Evolutionary conservation across 2,888 invertebrate genomes (phyloP).

Genomic region (Hirtodrosophila confusa): DNA sequence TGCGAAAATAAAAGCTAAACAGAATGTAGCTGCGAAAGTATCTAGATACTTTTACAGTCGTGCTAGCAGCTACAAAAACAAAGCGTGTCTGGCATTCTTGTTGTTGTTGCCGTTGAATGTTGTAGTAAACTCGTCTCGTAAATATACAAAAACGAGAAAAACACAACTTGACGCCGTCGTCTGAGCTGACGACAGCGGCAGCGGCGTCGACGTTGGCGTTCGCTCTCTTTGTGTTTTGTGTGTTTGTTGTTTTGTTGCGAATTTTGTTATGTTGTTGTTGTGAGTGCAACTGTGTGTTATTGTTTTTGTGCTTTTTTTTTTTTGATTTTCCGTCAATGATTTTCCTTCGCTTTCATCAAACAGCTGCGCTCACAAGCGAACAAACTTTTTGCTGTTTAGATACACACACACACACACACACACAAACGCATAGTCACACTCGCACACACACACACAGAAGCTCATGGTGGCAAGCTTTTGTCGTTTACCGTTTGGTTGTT

Average conservation of each 20-base stretch:
- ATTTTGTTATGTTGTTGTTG: constrained; percentile 33
- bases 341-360: constrained; percentile 78
- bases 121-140: constrained; percentile 62
- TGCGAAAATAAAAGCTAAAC: constrained; percentile 37
- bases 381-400: constrained; percentile 48
- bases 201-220: constrained; percentile 25
- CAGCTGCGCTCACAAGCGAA: constrained; percentile 70
- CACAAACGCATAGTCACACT: constrained; percentile 7
- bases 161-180: constrained; percentile 53
- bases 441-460: constrained; percentile 10
- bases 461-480: constrained; percentile 41
- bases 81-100: constrained; percentile 41
- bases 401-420: constrained; percentile 42
- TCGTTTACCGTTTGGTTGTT: constrained; percentile 63
- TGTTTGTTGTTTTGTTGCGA: constrained; percentile 37
- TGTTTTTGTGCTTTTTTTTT: constrained; percentile 16
- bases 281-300: constrained; percentile 35
- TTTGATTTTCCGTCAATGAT: constrained; percentile 63
- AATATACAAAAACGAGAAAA: constrained; percentile 53
- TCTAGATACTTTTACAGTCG: constrained; percentile 65
- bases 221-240: constrained; percentile 52
- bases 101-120: constrained; percentile 15
- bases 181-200: constrained; percentile 52
- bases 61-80: constrained; percentile 40
- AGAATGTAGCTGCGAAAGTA: constrained; percentile 48